Conservation (phyloP, 2,888 invertebrate genomes). For the Neoaliturus tenellus region DNA sequence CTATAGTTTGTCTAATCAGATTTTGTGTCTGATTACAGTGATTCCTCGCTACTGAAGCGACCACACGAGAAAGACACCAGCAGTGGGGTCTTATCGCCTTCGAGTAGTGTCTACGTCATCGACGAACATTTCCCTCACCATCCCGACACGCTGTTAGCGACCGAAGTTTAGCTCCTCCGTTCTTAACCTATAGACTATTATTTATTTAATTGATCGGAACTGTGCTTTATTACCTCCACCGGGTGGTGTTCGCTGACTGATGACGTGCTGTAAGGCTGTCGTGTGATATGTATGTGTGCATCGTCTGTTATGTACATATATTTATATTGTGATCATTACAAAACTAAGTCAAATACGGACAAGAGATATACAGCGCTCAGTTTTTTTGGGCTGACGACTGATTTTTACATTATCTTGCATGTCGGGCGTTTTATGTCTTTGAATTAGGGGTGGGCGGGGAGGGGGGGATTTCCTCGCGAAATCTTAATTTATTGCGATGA, state of each 20-base stretch:
- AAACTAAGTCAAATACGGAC: constrained; percentile 59
- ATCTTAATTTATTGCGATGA: constrained; percentile 56
- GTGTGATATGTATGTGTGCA: constrained; percentile 59
- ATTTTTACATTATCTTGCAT: constrained; percentile 57
- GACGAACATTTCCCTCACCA: constrained; percentile 80
- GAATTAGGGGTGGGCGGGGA: constrained; percentile 10
- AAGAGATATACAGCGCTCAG: constrained; percentile 55
- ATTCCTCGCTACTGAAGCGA: constrained; percentile 82
- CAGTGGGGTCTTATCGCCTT: constrained; percentile 69
- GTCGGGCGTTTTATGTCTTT: constrained; percentile 54
- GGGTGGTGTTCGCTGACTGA: constrained; percentile 21
- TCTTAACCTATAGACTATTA: constrained; percentile 43
- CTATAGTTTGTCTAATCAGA: not conserved
- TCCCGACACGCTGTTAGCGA: constrained; percentile 76
- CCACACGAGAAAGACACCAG: constrained; percentile 78
- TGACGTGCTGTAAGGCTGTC: not conserved
- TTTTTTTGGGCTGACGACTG: constrained; percentile 56
- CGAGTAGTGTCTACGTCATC: constrained; percentile 81
- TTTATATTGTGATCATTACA: constrained; percentile 58
- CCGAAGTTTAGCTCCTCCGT: constrained; percentile 80
- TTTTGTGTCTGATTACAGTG: constrained; percentile 73
- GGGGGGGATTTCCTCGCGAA: constrained; percentile 46
- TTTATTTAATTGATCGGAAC: constrained; percentile 52
- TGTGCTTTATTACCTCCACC: constrained; percentile 47
- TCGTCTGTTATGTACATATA: constrained; percentile 59